These are phyloP conservation scores for Bombylius major DNA, from an alignment of 2,888 invertebrate genomes.

Conservation along the genomic window DNA sequence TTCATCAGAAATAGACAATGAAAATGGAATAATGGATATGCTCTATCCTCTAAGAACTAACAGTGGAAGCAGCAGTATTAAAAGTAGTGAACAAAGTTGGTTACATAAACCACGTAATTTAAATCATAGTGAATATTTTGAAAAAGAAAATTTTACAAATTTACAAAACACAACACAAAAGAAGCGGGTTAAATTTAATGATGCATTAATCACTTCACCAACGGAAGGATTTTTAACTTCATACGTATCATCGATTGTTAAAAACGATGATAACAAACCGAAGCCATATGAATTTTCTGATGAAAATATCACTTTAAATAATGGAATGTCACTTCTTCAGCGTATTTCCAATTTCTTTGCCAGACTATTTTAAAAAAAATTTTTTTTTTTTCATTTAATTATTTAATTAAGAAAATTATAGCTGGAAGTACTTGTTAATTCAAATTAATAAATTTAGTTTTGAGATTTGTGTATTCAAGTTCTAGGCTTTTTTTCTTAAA, in stretches of 20 bases:
- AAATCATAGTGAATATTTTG: slow-evolving; percentile 8
- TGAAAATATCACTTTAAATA: not conserved
- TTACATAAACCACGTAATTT: slow-evolving; percentile 7
- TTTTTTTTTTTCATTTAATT: not conserved
- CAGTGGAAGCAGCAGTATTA: slow-evolving; percentile 25
- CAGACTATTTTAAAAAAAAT: slow-evolving; percentile 25
- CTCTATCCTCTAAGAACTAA: slow-evolving; percentile 25
- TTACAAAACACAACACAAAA: slow-evolving; percentile 10
- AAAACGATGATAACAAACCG: not conserved
- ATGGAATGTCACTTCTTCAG: slow-evolving; percentile 22
- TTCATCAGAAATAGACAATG: slow-evolving; percentile 13
- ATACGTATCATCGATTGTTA: too few relatives aligned
- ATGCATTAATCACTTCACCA: slow-evolving; percentile 15
- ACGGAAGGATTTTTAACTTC: slow-evolving; percentile 1
- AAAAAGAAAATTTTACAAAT: not conserved
- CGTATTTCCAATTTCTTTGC: slow-evolving; percentile 32
- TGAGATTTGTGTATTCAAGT: too few relatives aligned
- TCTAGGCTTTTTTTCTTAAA: not conserved
- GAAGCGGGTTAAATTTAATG: slow-evolving; percentile 33
- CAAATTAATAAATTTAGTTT: too few relatives aligned
- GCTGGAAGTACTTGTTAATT: too few relatives aligned
- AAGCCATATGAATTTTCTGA: slow-evolving; percentile 1
- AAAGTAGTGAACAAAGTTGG: slow-evolving; percentile 8
- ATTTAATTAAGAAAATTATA: too few relatives aligned
- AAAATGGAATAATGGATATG: slow-evolving; percentile 19